Base-by-base conservation (phyloP, 2,113 vertebrate species). In the Phasianus colchicus region DNA sequence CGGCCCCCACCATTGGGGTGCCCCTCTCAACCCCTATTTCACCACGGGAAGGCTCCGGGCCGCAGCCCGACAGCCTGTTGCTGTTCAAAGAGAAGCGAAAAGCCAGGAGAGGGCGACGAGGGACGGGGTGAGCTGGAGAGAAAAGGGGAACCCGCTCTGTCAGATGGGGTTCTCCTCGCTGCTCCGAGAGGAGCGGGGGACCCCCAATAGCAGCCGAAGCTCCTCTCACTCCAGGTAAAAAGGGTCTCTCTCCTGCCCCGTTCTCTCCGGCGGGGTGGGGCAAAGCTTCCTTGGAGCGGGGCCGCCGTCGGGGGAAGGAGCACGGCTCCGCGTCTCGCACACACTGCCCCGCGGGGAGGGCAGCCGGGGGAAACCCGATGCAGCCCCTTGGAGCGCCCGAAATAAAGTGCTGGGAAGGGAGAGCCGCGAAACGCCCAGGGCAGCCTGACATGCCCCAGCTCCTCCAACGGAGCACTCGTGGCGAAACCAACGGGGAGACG, bases 51-150 rank as follows among this genome's bases (percentile, higher is more conserved):
- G 69, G 25, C 66, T 77, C 32, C 2, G 11, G 45, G 13, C 43
- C 67, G 27, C 10, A 83, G 7, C 65, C 21, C 9, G 20, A 36
- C 66, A 27, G 88, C 86, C 93, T 95, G 95, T 90, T 93, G 91
- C 83, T 92, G 79, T 57, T 17, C 10, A 12, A 21, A 16, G 86
- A 45, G 32, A 45, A 1, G 32, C 12, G 6, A n/a, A 34, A 32
- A 55, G 29, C 64, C 13, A 27, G 42, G 48, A 64, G 61, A 19
- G 36, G 61, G 63, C 18, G 38, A 29, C 18, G 38, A 65, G 63
- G 75, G 6, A 42, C 42, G 11, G 14, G 16, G 36, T 70, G 6
- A 1, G 79, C 25, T 18, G 18, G 38, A 14, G 3, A 13, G n/a
- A 21, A 29, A 18, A 4, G 5, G 2, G 15, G 15, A 2, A 21